Evolutionary conservation across 2,888 invertebrate species (phyloP), one percentile per base, ranked within the genome.

Genomic region (Hirtodrosophila cameraria): DNA sequence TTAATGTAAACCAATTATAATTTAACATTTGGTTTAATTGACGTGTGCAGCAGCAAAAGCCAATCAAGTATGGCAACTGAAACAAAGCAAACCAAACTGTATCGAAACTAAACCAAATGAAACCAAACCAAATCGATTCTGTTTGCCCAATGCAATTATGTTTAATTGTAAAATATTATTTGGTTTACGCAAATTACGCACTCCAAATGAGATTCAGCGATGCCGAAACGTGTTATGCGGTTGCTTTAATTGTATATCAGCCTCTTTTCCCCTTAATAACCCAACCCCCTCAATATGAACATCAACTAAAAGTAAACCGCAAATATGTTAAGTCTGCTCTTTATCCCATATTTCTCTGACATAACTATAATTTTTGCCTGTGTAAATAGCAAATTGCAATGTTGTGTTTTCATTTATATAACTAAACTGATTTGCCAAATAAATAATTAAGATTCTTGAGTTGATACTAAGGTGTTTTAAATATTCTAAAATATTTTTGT

Each of bases 101-200:
- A 50, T 33, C 27, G 20, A 49, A n/a, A n/a, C 23, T 23, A 18
- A 18, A 8, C 23, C 8, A 1, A 23, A 5, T 39, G 11, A 49
- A 48, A 43, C 35, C 15, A 58, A 65, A 28, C 20, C 35, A 8
- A 63, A 50, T 33, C 27, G 20, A 49, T 27, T 61, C 38, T 45
- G 50, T 69, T 67, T 61, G 67, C 58, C 59, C 60, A 67, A 81
- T 65, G 75, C 82, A 81, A 84, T 81, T 75, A 81, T 78, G 63
- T 70, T 78, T 81, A 78, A 84, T 75, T 73, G 79, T 67, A 36
- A 81, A 84, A 70, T 73, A 84, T 84, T 75, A 72, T 84, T 64
- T 50, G 66, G 62, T 64, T 79, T 75, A 66, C 76, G 46, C 83
- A 82, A 78, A 78, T 82, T 82, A 66, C 80, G 61, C 68, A 58